phyloP scores from a whole-genome alignment of 2,888 invertebrate genomes.

The Unio pictorum region DNA sequence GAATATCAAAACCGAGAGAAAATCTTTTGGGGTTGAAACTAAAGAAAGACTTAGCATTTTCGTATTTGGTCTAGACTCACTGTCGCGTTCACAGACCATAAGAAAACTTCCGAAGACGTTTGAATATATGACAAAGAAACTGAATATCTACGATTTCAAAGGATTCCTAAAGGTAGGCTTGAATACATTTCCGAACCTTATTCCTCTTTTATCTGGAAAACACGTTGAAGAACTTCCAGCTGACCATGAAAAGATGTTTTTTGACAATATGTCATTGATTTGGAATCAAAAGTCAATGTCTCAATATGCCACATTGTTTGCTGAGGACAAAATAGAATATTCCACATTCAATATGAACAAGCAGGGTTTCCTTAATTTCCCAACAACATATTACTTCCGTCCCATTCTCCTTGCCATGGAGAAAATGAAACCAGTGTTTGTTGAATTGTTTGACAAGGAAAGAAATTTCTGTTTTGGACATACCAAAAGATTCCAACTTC shows the following conservation, averaged over 20 bases:
- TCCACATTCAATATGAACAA: conserved; percentile 86
- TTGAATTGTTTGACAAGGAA: too few species aligned
- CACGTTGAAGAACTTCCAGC: conserved; percentile 7
- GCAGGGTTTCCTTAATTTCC: conserved; percentile 80
- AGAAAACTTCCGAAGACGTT: conserved; percentile 32
- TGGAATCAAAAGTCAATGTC: conserved; percentile 84
- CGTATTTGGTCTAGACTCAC: conserved; percentile 24
- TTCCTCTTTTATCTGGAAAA: conserved; percentile 33
- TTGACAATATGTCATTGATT: conserved; percentile 78
- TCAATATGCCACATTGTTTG: conserved; percentile 84
- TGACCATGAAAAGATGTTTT: conserved; percentile 9
- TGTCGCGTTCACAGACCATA: conserved; percentile 22
- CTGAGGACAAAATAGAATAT: conserved; percentile 85
- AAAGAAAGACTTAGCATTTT: conserved; percentile 19
- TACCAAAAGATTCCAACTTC: conserved; percentile 81
- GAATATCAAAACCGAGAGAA: not conserved
- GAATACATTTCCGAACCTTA: conserved; percentile 37
- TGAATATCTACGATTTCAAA: conserved; percentile 30
- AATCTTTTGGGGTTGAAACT: conserved; percentile 7
- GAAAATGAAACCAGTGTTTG: conserved; percentile 32
- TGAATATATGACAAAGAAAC: conserved; percentile 24
- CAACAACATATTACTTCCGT: conserved; percentile 87
- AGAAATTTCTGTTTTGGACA: conserved; percentile 78
- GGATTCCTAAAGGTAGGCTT: conserved; percentile 40
- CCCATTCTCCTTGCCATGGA: conserved; percentile 79